A percentile compares a stretch with the other conserved stretches of the same genome.
These are phyloP conservation scores for Nipponia nippon DNA, from an alignment of 2,113 vertebrate species.

Conservation along the genomic window DNA sequence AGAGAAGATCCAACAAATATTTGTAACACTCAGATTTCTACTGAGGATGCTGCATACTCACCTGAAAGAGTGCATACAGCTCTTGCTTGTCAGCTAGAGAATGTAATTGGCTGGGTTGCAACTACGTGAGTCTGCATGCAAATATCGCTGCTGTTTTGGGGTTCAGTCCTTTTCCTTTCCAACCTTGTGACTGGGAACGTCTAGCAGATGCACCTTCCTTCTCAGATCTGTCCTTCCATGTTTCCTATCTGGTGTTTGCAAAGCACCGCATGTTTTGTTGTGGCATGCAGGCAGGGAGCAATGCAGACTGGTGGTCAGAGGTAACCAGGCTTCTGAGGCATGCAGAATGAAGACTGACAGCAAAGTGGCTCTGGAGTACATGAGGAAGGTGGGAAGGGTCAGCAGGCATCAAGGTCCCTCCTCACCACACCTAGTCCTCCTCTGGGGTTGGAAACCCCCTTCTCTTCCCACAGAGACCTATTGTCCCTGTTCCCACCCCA, in stretches of 20 bases:
- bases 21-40: neutral
- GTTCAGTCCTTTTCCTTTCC: neutral
- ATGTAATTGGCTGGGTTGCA: neutral
- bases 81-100: neutral
- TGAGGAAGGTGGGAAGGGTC: neutral
- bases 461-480: neutral
- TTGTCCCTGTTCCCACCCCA: neutral
- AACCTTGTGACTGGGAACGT: neutral
- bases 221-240: neutral
- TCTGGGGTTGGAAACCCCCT: neutral
- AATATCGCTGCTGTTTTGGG: neutral
- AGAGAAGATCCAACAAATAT: neutral
- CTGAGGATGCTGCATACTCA: rapidly evolving
- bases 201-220: neutral
- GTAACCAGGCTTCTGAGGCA: neutral
- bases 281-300: neutral
- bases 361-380: neutral
- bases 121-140: neutral
- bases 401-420: neutral
- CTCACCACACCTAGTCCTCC: neutral
- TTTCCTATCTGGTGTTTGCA: neutral
- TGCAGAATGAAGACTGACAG: neutral
- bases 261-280: neutral
- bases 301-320: rapidly evolving
- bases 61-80: neutral